Base-by-base conservation (phyloP, 2,888 invertebrate species). In the Drosophila kokeensis region DNA sequence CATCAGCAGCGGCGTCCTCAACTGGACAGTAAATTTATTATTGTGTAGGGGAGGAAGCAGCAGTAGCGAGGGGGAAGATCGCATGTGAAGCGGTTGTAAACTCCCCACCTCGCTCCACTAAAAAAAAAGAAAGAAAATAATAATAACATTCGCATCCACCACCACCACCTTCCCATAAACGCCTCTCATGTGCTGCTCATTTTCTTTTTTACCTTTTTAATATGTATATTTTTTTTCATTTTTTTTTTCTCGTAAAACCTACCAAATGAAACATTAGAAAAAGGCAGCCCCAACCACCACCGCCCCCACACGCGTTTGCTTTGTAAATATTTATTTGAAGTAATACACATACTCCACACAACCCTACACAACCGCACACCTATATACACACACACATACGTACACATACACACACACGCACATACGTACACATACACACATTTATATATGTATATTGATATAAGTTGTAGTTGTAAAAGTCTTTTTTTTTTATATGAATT, bases 301-400 rank as follows among this genome's bases (percentile, higher is more conserved):
- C 21, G 54, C 40, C 58, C 40, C 29, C 54, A 24, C 40, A 53
- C 64, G 64, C 73, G 42, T 69, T 70, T 86, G 87, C 79, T 87
- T 83, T 85, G 84, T 85, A 85, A 85, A 85, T 85, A 85, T 85
- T 85, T 87, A 87, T 85, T 87, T 87, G 82, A 87, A 85, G 71
- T 78, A 71, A 70, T 67, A 69, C 65, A 54, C 50, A 50, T 53
- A 52, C 50, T 38, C 57, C 45, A 53, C 59, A 50, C 32, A 11
- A 32, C 10, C 32, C 32, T 1, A 30, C 29, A 50, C 50, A 27
- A 27, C 15, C 18, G 32, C 75, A 36, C 60, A 42, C 53, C 58
- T 63, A 63, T 32, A 42, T 27, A 18, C 34, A 68, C 49, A 62
- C 58, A 34, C 63, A 54, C 30, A 55, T 11, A 6, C 50, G 30